Base-by-base conservation (phyloP, 2,797 vertebrate species). In the Mastacembelus armatus region DNA sequence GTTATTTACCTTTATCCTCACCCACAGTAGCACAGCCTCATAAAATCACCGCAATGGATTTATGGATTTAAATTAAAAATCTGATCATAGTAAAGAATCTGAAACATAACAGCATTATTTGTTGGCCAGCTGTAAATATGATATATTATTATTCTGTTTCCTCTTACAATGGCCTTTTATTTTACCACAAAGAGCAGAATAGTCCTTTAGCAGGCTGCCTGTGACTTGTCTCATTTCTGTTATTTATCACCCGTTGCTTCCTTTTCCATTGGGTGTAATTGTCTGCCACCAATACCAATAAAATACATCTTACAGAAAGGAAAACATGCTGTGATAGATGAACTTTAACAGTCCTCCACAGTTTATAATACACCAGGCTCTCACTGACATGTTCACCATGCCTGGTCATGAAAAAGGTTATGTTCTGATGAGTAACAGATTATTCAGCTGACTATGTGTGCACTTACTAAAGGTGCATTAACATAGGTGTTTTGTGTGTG, bases 251-350 rank as follows among this genome's bases (percentile, higher is more conserved):
- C n/a, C n/a, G n/a, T n/a, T 77, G 11, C 74, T 67, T 64, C 73
- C 57, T 24, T 67, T 4, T 33, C 26, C 29, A 66, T 47, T n/a
- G 48, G 26, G 42, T 62, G 48, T 49, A 10, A 40, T 44, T 11
- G 52, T 39, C 21, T 14, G 0, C 66, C 22, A 43, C 32, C 11
- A 33, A 64, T 52, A 69, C 33, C 16, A 74, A 76, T 71, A 58
- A 65, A 73, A 69, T 7, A 58, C 57, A 74, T 71, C 72, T 59
- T 35, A 45, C 26, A 45, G 7, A 35, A 11, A 48, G 32, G 50
- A 47, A 56, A 70, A 63, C 36, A 58, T 12, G 43, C 32, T 49
- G 45, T 59, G 14, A 1, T 12, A 33, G 22, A 39, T 74, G 39
- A 56, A 26, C 54, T 44, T 52, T 52, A 18, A 52, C 10, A 19